phyloP scores from a whole-genome alignment of 2,113 vertebrate genomes.

The Fregetta grallaria region DNA sequence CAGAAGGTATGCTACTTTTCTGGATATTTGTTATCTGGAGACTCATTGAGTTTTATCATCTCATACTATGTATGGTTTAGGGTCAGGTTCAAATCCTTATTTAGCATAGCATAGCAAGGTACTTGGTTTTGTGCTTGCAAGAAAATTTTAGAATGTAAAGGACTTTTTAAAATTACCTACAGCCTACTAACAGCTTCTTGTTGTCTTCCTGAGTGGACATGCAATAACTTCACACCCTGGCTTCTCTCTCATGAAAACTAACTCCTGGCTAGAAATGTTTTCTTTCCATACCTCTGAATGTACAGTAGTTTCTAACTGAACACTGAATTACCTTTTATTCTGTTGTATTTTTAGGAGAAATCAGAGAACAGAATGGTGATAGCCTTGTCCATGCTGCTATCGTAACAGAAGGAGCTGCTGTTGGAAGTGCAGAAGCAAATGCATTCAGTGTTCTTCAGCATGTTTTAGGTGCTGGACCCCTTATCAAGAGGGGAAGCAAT shows the following conservation, averaged over 20 bases:
- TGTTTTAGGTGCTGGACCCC: conserved; percentile 87
- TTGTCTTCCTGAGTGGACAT: not conserved
- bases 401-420: conserved; percentile 81
- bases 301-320: not conserved
- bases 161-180: not conserved
- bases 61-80: not conserved
- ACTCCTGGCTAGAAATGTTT: not conserved
- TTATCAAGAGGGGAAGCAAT: conserved; percentile 86
- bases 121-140: not conserved
- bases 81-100: not conserved
- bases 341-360: conserved; percentile 80
- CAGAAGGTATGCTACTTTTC: not conserved
- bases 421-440: conserved; percentile 80
- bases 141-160: not conserved
- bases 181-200: not conserved
- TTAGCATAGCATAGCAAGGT: not conserved
- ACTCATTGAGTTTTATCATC: not conserved
- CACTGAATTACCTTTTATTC: not conserved
- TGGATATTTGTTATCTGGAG: not conserved
- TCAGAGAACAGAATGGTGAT: conserved; percentile 76
- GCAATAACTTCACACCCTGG: not conserved
- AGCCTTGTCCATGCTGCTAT: conserved; percentile 86
- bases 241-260: not conserved
- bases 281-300: not conserved
- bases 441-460: conserved; percentile 92